Percentiles rank a stretch among this genome's conserved stretches.
Conservation (phyloP, 2,888 invertebrate species). For the Agrilus mali region DNA sequence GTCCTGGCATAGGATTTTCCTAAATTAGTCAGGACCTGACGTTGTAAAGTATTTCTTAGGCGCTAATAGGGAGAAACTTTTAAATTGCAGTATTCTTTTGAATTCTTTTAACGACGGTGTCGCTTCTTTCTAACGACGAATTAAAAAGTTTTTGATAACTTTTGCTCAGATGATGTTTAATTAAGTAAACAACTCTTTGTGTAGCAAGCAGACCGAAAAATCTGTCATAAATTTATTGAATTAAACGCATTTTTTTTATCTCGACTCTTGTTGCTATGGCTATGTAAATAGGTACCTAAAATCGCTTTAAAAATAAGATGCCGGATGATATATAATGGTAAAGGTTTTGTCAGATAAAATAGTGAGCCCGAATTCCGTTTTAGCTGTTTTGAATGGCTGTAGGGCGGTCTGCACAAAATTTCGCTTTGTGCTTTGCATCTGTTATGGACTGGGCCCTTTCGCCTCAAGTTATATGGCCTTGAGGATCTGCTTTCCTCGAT, state of each 20-base stretch:
- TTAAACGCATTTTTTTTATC: too few species aligned
- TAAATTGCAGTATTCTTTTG: constrained; percentile 23
- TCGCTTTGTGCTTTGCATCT: too few species aligned
- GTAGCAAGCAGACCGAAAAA: too few species aligned
- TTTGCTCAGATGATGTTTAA: too few species aligned
- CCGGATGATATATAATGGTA: constrained; percentile 30
- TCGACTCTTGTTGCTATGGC: constrained; percentile 1
- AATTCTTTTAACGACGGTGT: constrained; percentile 10
- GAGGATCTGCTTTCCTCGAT: too few species aligned
- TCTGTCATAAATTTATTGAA: too few species aligned
- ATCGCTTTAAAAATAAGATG: constrained; percentile 31
- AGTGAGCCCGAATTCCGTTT: constrained; percentile 28
- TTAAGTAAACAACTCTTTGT: too few species aligned
- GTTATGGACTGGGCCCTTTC: too few species aligned
- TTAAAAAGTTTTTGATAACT: too few species aligned
- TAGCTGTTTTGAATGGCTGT: constrained; percentile 32
- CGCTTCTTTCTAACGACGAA: not conserved
- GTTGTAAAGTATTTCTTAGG: constrained; percentile 3
- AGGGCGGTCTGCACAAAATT: constrained; percentile 21
- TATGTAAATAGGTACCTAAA: constrained; percentile 13
- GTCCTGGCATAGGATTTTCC: constrained; percentile 2
- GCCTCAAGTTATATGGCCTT: too few species aligned
- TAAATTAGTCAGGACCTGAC: constrained; percentile 4
- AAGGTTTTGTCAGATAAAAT: constrained; percentile 34
- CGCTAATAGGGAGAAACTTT: constrained; percentile 16